phyloP scores from a whole-genome alignment of 2,888 invertebrate species.

The Hartigia nigra region DNA sequence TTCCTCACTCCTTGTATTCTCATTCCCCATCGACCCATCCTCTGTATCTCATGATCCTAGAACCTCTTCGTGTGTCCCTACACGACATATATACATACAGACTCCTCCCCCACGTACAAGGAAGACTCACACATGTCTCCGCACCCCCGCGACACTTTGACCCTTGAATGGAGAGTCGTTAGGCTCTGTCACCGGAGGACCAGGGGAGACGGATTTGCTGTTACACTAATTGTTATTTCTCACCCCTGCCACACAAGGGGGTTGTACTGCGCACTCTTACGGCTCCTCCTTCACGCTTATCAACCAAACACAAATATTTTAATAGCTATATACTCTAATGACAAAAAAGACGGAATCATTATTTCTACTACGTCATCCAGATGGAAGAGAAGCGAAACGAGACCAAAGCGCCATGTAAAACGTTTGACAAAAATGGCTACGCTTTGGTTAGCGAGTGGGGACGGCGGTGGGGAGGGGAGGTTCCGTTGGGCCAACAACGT shows the following conservation, averaged over 20 bases:
- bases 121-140: not conserved
- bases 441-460: not conserved
- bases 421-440: not conserved
- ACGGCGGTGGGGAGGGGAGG: not conserved
- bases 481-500: slow-evolving; percentile 21
- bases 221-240: slow-evolving; percentile 58
- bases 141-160: not conserved
- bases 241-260: slow-evolving; percentile 18
- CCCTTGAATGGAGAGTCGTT: slow-evolving; percentile 6
- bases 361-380: not conserved
- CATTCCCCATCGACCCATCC: slow-evolving; percentile 14
- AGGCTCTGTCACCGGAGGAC: slow-evolving; percentile 17
- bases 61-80: slow-evolving; percentile 26
- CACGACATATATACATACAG: slow-evolving; percentile 15
- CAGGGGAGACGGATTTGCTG: slow-evolving; percentile 41
- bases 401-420: not conserved
- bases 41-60: slow-evolving; percentile 13
- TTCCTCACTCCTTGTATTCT: slow-evolving; percentile 5
- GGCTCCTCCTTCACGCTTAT: not conserved
- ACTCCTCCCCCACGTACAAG: not conserved
- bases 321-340: not conserved
- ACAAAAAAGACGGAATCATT: not conserved
- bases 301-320: not conserved
- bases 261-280: not conserved
- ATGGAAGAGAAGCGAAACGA: not conserved